Percentiles rank a stretch among this genome's conserved stretches.
phyloP scores from a whole-genome alignment of 2,113 vertebrate species.

The Tachycineta bicolor region DNA sequence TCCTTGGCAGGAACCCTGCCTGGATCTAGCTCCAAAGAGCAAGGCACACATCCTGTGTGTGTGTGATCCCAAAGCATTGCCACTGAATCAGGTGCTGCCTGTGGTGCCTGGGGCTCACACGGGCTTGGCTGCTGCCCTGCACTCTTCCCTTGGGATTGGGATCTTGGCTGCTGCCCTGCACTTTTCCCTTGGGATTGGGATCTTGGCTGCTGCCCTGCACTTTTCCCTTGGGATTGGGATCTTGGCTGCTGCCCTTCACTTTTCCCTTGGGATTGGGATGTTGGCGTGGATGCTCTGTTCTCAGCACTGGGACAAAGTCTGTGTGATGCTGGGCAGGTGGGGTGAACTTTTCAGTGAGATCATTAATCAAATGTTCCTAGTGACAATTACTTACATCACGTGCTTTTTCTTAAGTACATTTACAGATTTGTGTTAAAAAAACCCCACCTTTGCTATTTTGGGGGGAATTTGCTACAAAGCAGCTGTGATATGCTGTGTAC shows the following conservation, averaged over 20 bases:
- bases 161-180: background rate
- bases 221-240: too few species aligned
- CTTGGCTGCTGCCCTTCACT: background rate
- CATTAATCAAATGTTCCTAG: background rate
- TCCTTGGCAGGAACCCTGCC: background rate
- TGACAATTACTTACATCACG: background rate
- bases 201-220: background rate
- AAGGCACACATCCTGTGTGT: background rate
- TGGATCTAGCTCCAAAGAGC: background rate
- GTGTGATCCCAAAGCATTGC: background rate
- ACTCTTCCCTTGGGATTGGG: background rate
- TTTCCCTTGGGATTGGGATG: background rate
- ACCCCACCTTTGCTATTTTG: background rate
- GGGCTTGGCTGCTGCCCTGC: accelerated
- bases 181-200: too few species aligned
- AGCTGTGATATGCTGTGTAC: background rate
- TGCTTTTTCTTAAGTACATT: background rate
- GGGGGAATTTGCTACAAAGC: background rate
- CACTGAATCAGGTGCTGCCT: background rate
- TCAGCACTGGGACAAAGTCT: background rate
- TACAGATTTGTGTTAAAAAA: background rate
- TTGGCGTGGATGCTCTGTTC: background rate
- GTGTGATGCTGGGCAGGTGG: accelerated
- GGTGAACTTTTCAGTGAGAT: background rate
- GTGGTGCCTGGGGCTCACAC: accelerated